phyloP scores from a whole-genome alignment of 2,888 invertebrate genomes.

The Thelaira solivaga region DNA sequence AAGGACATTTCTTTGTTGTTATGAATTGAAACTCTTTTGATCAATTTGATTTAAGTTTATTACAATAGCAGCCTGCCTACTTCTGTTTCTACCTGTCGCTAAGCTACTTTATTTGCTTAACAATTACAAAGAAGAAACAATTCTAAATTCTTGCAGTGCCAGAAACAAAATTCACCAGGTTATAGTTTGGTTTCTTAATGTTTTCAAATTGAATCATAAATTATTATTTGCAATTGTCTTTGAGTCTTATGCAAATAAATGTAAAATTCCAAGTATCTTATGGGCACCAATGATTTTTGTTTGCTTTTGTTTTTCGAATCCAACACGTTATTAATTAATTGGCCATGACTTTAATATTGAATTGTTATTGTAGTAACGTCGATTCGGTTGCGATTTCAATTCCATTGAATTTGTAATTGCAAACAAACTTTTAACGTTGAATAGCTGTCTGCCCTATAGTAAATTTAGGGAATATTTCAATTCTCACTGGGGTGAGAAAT shows the following conservation, averaged over 20 bases:
- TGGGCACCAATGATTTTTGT: neutral
- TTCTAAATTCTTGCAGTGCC: too few relatives aligned
- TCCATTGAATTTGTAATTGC: conserved; percentile 10
- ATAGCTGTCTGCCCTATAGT: too few relatives aligned
- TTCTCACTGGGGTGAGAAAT: too few relatives aligned
- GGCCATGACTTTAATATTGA: conserved; percentile 47
- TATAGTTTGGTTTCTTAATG: neutral
- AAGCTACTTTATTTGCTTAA: too few relatives aligned
- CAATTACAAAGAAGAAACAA: too few relatives aligned
- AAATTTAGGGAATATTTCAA: too few relatives aligned
- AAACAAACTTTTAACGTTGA: conserved; percentile 3
- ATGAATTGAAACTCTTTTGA: neutral
- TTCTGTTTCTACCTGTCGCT: too few relatives aligned
- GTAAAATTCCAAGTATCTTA: neutral
- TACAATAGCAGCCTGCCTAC: too few relatives aligned
- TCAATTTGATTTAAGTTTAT: neutral
- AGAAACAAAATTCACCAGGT: neutral
- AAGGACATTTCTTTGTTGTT: neutral
- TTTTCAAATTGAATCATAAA: conserved; percentile 13
- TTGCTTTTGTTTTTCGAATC: neutral
- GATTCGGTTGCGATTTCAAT: conserved; percentile 1
- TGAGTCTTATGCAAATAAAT: conserved; percentile 22
- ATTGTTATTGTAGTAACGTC: conserved; percentile 20
- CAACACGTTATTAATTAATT: conserved; percentile 29
- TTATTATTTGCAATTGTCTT: neutral